Evolutionary conservation across 2,797 vertebrate species (phyloP).

Genomic region (Gephyroberyx darwinii): DNA sequence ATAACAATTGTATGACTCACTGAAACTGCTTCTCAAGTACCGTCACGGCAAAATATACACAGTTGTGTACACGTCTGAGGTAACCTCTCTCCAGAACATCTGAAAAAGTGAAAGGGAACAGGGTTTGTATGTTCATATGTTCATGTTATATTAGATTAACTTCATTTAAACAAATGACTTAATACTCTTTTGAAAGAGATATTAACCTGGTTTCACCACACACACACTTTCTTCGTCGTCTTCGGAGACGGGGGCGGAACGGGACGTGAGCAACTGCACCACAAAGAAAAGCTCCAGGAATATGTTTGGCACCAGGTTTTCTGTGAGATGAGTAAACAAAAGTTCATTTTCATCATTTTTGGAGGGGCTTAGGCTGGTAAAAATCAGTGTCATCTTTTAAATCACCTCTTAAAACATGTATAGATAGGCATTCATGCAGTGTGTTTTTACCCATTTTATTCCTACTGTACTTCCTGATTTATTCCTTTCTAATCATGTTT

Average conservation of each 20-base stretch:
- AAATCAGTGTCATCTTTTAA: not conserved
- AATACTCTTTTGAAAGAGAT: not conserved
- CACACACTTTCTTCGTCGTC: constrained; percentile 71
- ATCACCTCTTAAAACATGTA: not conserved
- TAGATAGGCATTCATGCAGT: not conserved
- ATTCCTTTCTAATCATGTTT: too few relatives aligned
- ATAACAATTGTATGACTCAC: constrained; percentile 79
- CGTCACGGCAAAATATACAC: constrained; percentile 95
- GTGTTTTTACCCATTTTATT: too few relatives aligned
- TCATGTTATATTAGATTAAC: not conserved
- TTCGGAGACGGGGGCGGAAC: constrained; percentile 74
- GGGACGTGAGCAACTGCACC: constrained; percentile 92
- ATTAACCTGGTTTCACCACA: constrained; percentile 67
- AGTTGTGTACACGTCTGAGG: constrained; percentile 92
- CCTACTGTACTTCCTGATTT: too few relatives aligned
- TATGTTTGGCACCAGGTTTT: constrained; percentile 95
- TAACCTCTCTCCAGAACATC: constrained; percentile 86
- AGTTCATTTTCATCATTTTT: not conserved
- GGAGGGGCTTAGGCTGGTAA: not conserved
- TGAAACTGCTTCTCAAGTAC: constrained; percentile 93
- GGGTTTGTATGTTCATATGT: not conserved
- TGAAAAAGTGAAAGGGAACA: constrained; percentile 59
- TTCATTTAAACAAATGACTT: not conserved
- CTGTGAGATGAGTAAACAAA: constrained; percentile 73
- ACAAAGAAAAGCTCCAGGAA: constrained; percentile 98